Percentiles rank a stretch among this genome's conserved stretches.
Evolutionary conservation across 1,140 invertebrate species (phyloP).

Genomic region (Lordiphosa stackelbergi): DNA sequence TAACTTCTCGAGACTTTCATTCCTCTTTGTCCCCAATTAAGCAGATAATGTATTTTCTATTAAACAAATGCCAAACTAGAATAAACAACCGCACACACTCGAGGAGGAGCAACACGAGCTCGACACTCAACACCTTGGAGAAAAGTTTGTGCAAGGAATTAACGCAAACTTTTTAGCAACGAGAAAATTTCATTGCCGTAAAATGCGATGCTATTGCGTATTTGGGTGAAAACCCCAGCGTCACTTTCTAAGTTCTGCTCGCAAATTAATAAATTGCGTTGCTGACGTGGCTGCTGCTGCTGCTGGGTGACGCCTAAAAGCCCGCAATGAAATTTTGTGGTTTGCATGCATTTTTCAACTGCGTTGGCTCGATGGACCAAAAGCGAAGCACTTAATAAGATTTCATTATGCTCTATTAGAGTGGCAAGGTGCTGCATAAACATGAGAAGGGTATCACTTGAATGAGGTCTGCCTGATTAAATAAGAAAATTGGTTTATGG

Average conservation of each 20-base stretch:
- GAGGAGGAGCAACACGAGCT: slow-evolving; percentile 5
- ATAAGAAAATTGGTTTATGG: slow-evolving; percentile 1
- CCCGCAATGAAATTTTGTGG: slow-evolving; percentile 55
- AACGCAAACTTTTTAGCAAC: slow-evolving; percentile 53
- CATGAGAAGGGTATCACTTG: not conserved
- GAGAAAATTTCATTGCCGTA: slow-evolving; percentile 26
- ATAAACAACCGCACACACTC: slow-evolving; percentile 10
- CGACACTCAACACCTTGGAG: slow-evolving; percentile 25
- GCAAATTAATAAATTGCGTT: slow-evolving; percentile 60
- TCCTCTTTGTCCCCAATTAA: slow-evolving; percentile 27
- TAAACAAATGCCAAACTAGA: slow-evolving; percentile 19
- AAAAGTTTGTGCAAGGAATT: slow-evolving; percentile 54
- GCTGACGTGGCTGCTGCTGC: slow-evolving; percentile 1
- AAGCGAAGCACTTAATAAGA: slow-evolving; percentile 27
- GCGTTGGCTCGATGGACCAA: slow-evolving; percentile 2
- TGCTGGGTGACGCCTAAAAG: slow-evolving; percentile 20
- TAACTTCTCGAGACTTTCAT: slow-evolving; percentile 1
- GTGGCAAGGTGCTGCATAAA: slow-evolving; percentile 1
- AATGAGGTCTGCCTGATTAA: slow-evolving; percentile 22
- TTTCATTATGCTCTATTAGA: slow-evolving; percentile 27
- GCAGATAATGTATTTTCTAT: slow-evolving; percentile 59
- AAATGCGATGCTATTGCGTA: slow-evolving; percentile 14
- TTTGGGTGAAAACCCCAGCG: not conserved
- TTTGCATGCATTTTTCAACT: slow-evolving; percentile 31
- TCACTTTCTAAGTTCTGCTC: slow-evolving; percentile 10